Conservation (phyloP, 2,113 vertebrate species). For the Halcyon malimbica region DNA sequence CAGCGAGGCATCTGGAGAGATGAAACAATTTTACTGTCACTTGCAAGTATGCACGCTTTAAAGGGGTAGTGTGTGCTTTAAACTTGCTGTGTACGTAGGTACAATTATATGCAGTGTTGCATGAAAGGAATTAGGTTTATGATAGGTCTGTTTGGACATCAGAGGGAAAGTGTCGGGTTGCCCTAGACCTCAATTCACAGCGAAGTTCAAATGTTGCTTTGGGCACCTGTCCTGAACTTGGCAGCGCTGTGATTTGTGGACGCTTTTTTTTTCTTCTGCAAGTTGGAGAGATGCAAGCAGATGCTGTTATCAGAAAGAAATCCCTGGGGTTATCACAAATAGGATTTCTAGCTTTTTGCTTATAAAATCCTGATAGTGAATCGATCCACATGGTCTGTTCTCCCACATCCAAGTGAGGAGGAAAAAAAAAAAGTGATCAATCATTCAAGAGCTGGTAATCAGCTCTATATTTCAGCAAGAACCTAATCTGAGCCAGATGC, state of each 20-base stretch:
- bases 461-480: neutral
- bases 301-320: neutral
- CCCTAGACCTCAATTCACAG: neutral
- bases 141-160: neutral
- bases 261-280: neutral
- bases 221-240: neutral
- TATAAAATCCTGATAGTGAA: neutral
- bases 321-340: neutral
- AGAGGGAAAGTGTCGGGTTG: neutral
- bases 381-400: neutral
- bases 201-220: neutral
- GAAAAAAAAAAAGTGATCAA: neutral
- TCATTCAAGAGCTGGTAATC: neutral
- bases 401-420: neutral
- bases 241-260: neutral
- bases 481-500: neutral
- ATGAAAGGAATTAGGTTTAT: neutral
- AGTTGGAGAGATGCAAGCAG: neutral
- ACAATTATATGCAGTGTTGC: neutral
- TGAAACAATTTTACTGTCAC: neutral
- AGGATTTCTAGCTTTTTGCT: neutral
- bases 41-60: neutral
- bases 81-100: neutral
- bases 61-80: neutral
- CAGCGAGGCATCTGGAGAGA: neutral